Conservation (phyloP, 1,140 invertebrate genomes). For the Latrodectus geometricus region DNA sequence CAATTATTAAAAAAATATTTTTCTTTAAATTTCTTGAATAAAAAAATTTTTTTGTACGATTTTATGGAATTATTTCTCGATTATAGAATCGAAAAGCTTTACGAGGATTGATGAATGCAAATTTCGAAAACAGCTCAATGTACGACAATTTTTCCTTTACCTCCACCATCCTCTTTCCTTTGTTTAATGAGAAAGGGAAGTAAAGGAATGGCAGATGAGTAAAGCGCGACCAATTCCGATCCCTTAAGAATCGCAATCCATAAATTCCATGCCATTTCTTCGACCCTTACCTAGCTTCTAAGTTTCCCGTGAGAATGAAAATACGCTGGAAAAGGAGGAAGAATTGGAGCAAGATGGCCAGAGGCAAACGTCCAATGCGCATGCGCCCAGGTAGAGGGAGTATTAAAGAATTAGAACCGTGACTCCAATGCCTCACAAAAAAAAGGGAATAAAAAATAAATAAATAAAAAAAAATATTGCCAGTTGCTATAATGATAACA, state of each 20-base stretch:
- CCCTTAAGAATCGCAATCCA: not conserved
- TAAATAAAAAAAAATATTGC: constrained; percentile 4
- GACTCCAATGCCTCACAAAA: constrained; percentile 32
- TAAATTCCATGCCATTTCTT: constrained; percentile 2
- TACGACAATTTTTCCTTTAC: not conserved
- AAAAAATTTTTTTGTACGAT: too few relatives aligned
- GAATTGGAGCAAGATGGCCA: constrained; percentile 48
- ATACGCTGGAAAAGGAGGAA: constrained; percentile 20
- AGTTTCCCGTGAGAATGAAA: constrained; percentile 51
- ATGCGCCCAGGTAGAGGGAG: constrained; percentile 25
- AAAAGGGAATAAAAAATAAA: constrained; percentile 18
- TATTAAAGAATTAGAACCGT: not conserved
- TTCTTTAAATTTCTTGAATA: too few relatives aligned
- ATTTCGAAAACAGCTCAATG: too few relatives aligned
- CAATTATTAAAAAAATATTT: too few relatives aligned
- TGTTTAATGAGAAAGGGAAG: not conserved
- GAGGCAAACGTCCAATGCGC: constrained; percentile 8
- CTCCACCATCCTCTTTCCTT: not conserved
- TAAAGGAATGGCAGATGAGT: not conserved
- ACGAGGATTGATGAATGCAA: too few relatives aligned
- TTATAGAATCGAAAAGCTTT: too few relatives aligned
- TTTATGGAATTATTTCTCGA: too few relatives aligned
- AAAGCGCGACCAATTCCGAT: not conserved
- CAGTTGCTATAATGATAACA: constrained; percentile 2
- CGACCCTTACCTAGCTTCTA: constrained; percentile 19